Evolutionary conservation across 2,113 vertebrate genomes (phyloP), one percentile per base, ranked within the genome.

Genomic region (Campylorhamphus procurvoides): DNA sequence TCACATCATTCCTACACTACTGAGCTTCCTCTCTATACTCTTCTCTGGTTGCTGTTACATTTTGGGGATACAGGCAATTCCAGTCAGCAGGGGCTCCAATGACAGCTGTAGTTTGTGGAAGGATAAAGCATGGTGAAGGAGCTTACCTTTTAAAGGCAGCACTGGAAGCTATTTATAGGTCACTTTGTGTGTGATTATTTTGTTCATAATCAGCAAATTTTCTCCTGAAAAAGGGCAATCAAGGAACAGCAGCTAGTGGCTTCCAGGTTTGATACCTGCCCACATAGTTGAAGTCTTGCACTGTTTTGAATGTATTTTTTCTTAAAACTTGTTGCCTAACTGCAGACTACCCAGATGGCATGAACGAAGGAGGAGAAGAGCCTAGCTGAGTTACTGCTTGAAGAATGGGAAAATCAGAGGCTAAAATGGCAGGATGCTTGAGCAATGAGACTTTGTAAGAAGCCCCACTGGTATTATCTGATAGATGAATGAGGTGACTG

Each of bases 131-230:
- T 33, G 9, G 53, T 72, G 68, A 35, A 58, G 42, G 42, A 74
- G 47, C 83, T 84, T 84, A 80, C 80, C 82, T 87, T 76, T 76
- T 53, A 58, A 72, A 75, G 44, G 44, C 49, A 37, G 27, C 39
- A n/a, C 53, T 76, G 67, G 47, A 44, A 66, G 77, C 63, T 90
- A 39, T 85, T 88, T 91, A 46, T 89, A 66, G 67, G 73, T 66
- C 28, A 50, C 58, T 84, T 72, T 90, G 27, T 47, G 23, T 84
- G n/a, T 53, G 49, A 84, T 73, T 47, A 46, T 17, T 86, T 75
- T 73, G 59, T 53, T 87, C 63, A 77, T 28, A 84, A 55, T 46
- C 49, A 31, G 29, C 20, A 81, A 33, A 25, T 81, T 90, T 89
- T 60, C 49, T 59, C 35, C 28, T 74, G 69, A 81, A 84, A 90